Evolutionary conservation across 2,888 invertebrate species (phyloP).

Genomic region (Luffia ferchaultella): DNA sequence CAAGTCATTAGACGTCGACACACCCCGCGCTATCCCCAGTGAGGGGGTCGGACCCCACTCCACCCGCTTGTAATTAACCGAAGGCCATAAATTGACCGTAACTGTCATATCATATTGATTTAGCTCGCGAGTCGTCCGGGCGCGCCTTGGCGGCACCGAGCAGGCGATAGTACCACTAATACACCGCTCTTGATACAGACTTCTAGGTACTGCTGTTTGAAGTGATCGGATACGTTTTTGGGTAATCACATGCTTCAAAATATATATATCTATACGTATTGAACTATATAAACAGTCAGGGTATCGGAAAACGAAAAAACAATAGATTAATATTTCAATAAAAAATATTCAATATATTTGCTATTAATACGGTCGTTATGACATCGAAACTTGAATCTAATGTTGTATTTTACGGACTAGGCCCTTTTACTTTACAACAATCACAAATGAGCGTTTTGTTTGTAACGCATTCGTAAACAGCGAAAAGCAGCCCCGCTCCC

Average conservation of each 20-base stretch:
- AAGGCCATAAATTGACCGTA: constrained; percentile 65
- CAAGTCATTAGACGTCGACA: constrained; percentile 50
- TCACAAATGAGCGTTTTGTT: too few relatives aligned
- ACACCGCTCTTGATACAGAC: not conserved
- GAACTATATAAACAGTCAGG: too few relatives aligned
- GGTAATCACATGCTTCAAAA: not conserved
- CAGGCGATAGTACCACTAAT: not conserved
- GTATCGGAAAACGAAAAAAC: too few relatives aligned
- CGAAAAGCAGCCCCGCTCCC: too few relatives aligned
- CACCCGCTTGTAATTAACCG: constrained; percentile 61
- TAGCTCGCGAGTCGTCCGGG: constrained; percentile 29
- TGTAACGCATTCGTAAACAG: too few relatives aligned
- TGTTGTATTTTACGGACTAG: too few relatives aligned
- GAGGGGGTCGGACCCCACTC: constrained; percentile 5
- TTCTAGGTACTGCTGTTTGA: constrained; percentile 9
- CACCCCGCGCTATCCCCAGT: constrained; percentile 19
- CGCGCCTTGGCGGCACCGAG: constrained; percentile 3
- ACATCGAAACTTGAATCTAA: too few relatives aligned
- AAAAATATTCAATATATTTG: too few relatives aligned
- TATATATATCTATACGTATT: not conserved
- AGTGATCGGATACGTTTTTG: not conserved
- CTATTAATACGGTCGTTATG: too few relatives aligned
- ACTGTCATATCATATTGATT: constrained; percentile 68
- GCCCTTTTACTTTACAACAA: too few relatives aligned
- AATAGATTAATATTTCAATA: too few relatives aligned